These are phyloP conservation scores for Notothenia coriiceps DNA, from an alignment of 2,113 vertebrate genomes.

Conservation along the genomic window DNA sequence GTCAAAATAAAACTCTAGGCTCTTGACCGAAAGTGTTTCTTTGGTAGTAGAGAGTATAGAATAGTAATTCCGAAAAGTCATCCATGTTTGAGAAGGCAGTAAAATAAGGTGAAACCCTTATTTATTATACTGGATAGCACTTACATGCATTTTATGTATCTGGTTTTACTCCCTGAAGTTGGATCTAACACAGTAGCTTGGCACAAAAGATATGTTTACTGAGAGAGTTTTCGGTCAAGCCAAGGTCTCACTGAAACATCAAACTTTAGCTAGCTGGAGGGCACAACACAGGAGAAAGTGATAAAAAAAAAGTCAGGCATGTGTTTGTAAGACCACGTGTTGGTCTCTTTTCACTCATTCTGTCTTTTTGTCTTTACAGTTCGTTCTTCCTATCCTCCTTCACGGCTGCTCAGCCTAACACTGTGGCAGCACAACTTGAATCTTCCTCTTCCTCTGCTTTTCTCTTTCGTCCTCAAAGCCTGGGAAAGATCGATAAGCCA, in stretches of 20 bases:
- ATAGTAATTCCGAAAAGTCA: neutral
- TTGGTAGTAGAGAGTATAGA: too few relatives aligned
- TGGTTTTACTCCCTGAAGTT: too few relatives aligned
- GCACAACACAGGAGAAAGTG: neutral
- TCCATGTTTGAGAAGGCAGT: neutral
- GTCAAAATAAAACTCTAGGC: constrained; percentile 36
- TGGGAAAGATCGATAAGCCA: constrained; percentile 78
- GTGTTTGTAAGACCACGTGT: neutral
- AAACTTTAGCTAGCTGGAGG: neutral
- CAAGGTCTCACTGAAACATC: neutral
- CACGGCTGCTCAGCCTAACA: constrained; percentile 37
- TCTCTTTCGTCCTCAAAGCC: constrained; percentile 64
- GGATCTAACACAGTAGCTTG: neutral
- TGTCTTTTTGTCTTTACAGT: constrained; percentile 16
- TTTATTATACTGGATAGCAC: too few relatives aligned
- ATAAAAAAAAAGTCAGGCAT: neutral
- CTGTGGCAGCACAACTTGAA: constrained; percentile 63
- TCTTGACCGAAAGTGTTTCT: constrained; percentile 24
- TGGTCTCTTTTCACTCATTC: constrained; percentile 13
- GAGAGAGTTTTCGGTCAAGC: neutral
- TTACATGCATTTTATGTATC: neutral
- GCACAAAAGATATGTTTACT: neutral
- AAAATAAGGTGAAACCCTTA: neutral
- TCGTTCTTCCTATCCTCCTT: constrained; percentile 35
- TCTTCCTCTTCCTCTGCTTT: constrained; percentile 41